Base-by-base conservation (phyloP, 1,140 invertebrate species). In the Microplitis mediator region DNA sequence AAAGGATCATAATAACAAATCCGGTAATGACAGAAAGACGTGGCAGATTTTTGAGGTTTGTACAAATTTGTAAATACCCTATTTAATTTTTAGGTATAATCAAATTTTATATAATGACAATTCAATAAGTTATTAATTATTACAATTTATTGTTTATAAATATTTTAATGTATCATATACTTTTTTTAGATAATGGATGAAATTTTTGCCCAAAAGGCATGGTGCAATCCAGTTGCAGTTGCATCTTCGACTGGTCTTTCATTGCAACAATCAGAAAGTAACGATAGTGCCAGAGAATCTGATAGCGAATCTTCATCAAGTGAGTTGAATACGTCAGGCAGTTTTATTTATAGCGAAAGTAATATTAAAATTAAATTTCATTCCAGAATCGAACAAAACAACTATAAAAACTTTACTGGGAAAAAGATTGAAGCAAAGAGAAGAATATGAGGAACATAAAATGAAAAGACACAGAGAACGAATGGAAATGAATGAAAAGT, bases 1-100 rank as follows among this genome's bases (percentile, higher is more conserved):
- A 8, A 74, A 74, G 52, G 50, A 74, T 54, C 36, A 74, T 14
- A 74, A 74, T 60, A 14, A 34, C 6, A 70, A 64, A 61, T 74
- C 73, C 6, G 67, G 73, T 13, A 70, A 74, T 34, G 23, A 74
- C 51, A 34, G 62, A 35, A 14, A 11, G 51, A 54, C 4, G 3
- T 54, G 11, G 51, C 31, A 35, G 9, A 11, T 61, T 54, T 72
- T 75, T 70, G 34, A 69, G 3, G 35, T 36, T 36, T 4, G 35
- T 36, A 3, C 6, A 4, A 36, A 36, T 36, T 36, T 36, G 3
- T 36, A 4, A 6, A 36, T 36, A 36, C 6, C 35, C 35, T 36
- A n/a, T n/a, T n/a, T 36, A 3, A 36, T 36, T 36, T 36, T 6
- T 4, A 36, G 35, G 6, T n/a, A n/a, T n/a, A n/a, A n/a, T n/a